Evolutionary conservation across 2,888 invertebrate species (phyloP).

Genomic region (Opisthograptis luteolata): DNA sequence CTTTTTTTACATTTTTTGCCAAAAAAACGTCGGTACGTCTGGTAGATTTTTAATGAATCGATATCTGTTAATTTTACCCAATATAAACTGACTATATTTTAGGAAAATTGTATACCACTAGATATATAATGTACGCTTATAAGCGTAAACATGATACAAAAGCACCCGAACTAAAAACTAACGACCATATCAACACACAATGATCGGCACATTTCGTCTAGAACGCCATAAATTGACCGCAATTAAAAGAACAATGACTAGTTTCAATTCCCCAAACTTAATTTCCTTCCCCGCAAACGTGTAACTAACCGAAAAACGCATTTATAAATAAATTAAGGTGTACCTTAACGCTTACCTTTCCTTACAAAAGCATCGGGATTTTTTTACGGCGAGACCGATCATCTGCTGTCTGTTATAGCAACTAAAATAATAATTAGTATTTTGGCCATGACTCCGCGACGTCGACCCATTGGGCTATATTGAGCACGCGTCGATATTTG

Average conservation of each 20-base stretch:
- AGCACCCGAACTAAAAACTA: conserved; percentile 9
- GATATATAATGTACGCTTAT: neutral
- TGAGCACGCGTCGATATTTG: conserved; percentile 79
- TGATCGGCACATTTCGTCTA: conserved; percentile 80
- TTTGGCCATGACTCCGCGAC: conserved; percentile 58
- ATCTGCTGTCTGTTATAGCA: conserved; percentile 39
- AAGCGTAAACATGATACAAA: conserved; percentile 3
- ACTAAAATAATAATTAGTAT: conserved; percentile 74
- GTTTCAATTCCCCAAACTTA: conserved; percentile 82
- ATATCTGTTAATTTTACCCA: too few relatives aligned
- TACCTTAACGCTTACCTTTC: conserved; percentile 27
- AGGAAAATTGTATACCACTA: too few relatives aligned
- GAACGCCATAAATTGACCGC: conserved; percentile 81
- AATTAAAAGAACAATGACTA: conserved; percentile 83
- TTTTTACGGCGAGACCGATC: conserved; percentile 23
- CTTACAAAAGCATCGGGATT: conserved; percentile 19
- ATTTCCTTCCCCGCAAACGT: conserved; percentile 77
- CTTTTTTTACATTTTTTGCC: neutral
- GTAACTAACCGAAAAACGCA: conserved; percentile 69
- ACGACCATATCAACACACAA: conserved; percentile 54
- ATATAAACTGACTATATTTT: too few relatives aligned
- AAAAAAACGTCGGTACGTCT: too few relatives aligned
- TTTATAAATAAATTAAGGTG: conserved; percentile 36
- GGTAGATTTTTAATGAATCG: too few relatives aligned
- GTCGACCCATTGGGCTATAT: conserved; percentile 61